Conservation (phyloP, 1,140 invertebrate species). For the Drosophila tropicalis region DNA sequence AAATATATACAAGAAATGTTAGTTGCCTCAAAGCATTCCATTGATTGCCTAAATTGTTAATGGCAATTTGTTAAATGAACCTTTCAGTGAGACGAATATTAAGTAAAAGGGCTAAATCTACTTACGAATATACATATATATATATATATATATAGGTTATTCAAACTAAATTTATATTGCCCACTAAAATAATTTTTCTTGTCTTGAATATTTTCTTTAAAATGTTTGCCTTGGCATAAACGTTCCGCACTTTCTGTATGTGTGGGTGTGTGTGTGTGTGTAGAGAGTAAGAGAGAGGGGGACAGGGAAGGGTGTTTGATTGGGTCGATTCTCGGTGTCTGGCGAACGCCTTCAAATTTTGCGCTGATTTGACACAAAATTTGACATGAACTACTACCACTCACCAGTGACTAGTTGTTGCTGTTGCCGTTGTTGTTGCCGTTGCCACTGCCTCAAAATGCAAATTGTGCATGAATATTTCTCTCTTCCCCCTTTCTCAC, state of each 20-base stretch:
- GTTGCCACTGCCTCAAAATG: constrained; percentile 54
- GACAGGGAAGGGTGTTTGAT: background rate
- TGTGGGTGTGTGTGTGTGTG: too few species aligned
- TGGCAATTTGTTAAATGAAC: constrained; percentile 25
- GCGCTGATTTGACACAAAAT: constrained; percentile 78
- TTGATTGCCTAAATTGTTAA: constrained; percentile 50
- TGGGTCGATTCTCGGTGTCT: constrained; percentile 36
- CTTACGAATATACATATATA: background rate
- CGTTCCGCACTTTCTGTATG: constrained; percentile 1
- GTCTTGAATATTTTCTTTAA: constrained; percentile 52
- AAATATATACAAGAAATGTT: constrained; percentile 23
- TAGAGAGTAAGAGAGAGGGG: background rate
- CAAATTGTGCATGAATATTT: constrained; percentile 69
- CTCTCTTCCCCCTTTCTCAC: background rate
- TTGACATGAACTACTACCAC: constrained; percentile 50
- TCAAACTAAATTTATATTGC: constrained; percentile 28
- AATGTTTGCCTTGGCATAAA: constrained; percentile 57
- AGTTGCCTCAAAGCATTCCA: constrained; percentile 39
- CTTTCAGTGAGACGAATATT: constrained; percentile 21
- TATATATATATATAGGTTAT: background rate
- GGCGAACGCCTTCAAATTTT: constrained; percentile 65
- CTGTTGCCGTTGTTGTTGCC: constrained; percentile 24
- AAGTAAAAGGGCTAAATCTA: constrained; percentile 9
- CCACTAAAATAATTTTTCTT: constrained; percentile 13
- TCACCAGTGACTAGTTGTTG: constrained; percentile 18